A percentile compares a stretch with the other conserved stretches of the same genome.
Conservation (phyloP, 2,113 vertebrate genomes). For the Corythaixoides concolor region DNA sequence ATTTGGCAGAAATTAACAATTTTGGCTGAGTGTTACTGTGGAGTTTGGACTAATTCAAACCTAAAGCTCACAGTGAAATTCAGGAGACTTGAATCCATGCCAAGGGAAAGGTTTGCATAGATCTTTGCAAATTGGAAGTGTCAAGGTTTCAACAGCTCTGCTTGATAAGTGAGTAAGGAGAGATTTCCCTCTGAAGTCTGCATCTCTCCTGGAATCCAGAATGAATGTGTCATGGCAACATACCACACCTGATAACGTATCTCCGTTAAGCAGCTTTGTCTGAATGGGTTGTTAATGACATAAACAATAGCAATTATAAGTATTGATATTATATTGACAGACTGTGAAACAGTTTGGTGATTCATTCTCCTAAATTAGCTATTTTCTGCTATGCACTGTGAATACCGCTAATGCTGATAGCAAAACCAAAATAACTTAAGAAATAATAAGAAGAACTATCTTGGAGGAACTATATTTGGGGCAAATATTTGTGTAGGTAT, state of each 20-base stretch:
- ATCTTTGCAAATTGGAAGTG: constrained; percentile 57
- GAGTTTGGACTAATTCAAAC: constrained; percentile 26
- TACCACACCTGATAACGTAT: neutral
- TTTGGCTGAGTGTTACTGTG: constrained; percentile 13
- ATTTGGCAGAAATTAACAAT: constrained; percentile 54
- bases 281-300: constrained; percentile 35
- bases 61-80: constrained; percentile 31
- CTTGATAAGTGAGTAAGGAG: constrained; percentile 27
- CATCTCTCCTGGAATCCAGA: constrained; percentile 6
- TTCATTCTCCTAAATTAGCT: constrained; percentile 34
- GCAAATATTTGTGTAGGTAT: neutral
- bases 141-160: constrained; percentile 52
- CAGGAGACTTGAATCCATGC: constrained; percentile 5
- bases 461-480: neutral
- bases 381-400: neutral
- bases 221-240: neutral
- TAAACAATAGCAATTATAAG: constrained; percentile 41
- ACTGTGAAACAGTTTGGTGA: neutral
- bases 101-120: constrained; percentile 46
- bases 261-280: neutral
- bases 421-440: neutral
- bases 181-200: constrained; percentile 35
- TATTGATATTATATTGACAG: constrained; percentile 52
- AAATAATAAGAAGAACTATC: neutral
- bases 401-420: neutral